A percentile compares a stretch with the other conserved stretches of the same genome.
phyloP scores from a whole-genome alignment of 2,888 invertebrate genomes.

The Orthonychiurus folsomi region DNA sequence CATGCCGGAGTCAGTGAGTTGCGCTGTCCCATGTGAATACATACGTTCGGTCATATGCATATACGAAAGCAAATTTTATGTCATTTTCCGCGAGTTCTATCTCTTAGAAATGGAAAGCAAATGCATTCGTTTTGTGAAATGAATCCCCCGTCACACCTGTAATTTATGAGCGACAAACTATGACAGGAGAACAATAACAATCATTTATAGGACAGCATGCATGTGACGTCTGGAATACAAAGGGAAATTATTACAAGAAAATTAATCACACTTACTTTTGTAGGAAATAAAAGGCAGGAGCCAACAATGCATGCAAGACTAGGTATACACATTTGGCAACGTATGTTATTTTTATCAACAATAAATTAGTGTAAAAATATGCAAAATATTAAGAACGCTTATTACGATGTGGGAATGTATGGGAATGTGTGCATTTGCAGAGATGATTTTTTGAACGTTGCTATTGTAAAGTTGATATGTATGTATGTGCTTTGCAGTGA shows the following conservation, averaged over 20 bases:
- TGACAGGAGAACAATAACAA: neutral
- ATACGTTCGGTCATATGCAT: no score
- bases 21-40: no score
- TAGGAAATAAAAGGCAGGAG: neutral
- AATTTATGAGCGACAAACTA: neutral
- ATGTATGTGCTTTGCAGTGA: conserved; percentile 31
- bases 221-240: no score
- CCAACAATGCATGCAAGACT: neutral
- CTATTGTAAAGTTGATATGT: no score
- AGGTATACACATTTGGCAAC: neutral
- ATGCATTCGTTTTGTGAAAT: no score
- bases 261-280: no score
- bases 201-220: neutral
- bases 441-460: no score
- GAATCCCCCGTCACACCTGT: neutral
- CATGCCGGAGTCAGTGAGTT: no score
- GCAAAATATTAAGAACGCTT: neutral
- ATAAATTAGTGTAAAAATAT: neutral
- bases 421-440: neutral
- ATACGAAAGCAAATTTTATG: no score
- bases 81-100: no score
- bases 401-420: no score
- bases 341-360: neutral
- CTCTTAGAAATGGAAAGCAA: neutral
- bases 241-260: no score